Evolutionary conservation across 2,113 vertebrate genomes (phyloP), one percentile per base, ranked within the genome.

Genomic region (Tylochromis polylepis): DNA sequence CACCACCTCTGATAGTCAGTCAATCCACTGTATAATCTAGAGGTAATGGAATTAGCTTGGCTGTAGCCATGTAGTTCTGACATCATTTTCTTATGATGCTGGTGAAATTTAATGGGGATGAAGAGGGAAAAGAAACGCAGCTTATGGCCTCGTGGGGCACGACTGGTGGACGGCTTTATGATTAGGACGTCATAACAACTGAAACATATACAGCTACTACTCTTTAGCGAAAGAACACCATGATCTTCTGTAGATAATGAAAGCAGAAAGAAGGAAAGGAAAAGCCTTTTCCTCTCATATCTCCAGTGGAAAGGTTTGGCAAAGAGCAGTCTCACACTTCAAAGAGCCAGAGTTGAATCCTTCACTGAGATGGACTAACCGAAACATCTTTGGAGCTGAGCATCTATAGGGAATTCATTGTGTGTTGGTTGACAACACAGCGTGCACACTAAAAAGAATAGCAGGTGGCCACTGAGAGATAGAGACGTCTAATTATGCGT

Each of bases 21-120:
- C 10, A 75, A 2, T 46, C 4, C 41, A 6, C 18, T 51, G 24
- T 36, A 27, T 34, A 38, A 59, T 38, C 34, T 38, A 12, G 58
- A 72, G 1, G 4, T 59, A 43, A 20, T 53, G 53, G 11, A 20
- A 72, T 79, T 72, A 67, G 60, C 38, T 36, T 3, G 12, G 27
- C 49, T 82, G 14, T 20, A 49, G 24, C 41, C 36, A 83, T 31
- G 53, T 38, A 31, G 18, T 12, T 34, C 11, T 24, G 8, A 34
- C 51, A 8, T 86, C 85, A 70, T 93, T 91, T 85, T 84, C 81
- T 91, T 91, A 88, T 84, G 85, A 89, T 31, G 81, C 83, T 85
- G 85, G 93, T 84, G 65, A 79, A 90, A 90, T 93, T 82, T 85
- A 49, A 7, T n/a, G n/a, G 4, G 18, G 51, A 55, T 56, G 36